A percentile compares a stretch with the other conserved stretches of the same genome.
Evolutionary conservation across 2,888 invertebrate species (phyloP).

Genomic region (Hemithea aestivaria): DNA sequence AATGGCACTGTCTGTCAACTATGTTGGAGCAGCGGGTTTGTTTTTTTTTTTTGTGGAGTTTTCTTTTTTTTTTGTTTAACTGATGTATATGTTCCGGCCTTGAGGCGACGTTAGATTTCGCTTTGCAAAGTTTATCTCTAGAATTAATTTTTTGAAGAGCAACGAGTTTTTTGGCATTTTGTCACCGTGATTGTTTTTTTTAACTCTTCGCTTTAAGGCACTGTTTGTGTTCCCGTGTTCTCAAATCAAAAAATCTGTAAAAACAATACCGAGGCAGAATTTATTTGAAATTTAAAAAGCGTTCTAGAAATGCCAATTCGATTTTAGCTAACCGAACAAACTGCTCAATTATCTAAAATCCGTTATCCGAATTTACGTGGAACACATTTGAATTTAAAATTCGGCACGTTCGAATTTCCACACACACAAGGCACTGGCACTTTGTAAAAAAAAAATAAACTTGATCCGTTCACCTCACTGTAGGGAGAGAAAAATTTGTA

Average conservation of each 20-base stretch:
- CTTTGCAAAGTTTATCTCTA: conserved; percentile 71
- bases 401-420: conserved; percentile 51
- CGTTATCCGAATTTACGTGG: conserved; percentile 43
- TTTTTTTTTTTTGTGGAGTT: conserved; percentile 4
- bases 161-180: conserved; percentile 76
- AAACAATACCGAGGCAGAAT: conserved; percentile 62
- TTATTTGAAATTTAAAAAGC: conserved; percentile 40
- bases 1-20: conserved; percentile 71
- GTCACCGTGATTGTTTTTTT: conserved; percentile 71
- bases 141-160: conserved; percentile 73
- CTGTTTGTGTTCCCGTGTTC: conserved; percentile 64
- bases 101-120: conserved; percentile 69
- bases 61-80: conserved; percentile 54
- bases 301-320: conserved; percentile 38
- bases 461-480: conserved; percentile 65
- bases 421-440: conserved; percentile 65
- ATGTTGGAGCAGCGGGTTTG: conserved; percentile 44
- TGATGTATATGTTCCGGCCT: conserved; percentile 69
- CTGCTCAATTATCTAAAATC: conserved; percentile 65
- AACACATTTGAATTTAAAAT: conserved; percentile 43
- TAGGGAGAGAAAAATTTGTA: conserved; percentile 65
- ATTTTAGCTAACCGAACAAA: conserved; percentile 61
- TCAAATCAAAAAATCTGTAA: conserved; percentile 62
- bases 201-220: too few species aligned
- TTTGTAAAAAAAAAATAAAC: conserved; percentile 40